Evolutionary conservation across 2,888 invertebrate species (phyloP).

Genomic region (Tetragonula carbonaria): DNA sequence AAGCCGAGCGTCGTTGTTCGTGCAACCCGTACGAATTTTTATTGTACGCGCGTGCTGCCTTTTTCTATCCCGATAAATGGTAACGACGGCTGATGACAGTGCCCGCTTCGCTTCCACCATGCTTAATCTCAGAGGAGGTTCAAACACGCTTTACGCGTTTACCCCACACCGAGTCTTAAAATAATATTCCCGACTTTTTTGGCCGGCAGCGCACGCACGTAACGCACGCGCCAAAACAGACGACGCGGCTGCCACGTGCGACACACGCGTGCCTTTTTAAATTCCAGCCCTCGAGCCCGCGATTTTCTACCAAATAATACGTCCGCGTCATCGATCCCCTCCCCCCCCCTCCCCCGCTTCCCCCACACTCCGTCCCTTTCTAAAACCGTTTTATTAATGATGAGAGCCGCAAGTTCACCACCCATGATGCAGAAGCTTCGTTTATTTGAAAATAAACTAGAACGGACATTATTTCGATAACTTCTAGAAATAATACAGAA

Average conservation of each 20-base stretch:
- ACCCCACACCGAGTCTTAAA: conserved; percentile 83
- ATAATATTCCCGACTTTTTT: conserved; percentile 82
- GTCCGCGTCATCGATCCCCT: neutral
- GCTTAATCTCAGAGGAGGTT: conserved; percentile 83
- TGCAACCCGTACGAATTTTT: conserved; percentile 22
- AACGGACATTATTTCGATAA: too few species aligned
- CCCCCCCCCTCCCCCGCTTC: neutral
- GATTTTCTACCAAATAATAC: conserved; percentile 38
- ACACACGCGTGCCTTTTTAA: conserved; percentile 78
- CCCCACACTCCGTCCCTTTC: too few species aligned
- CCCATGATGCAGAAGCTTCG: rapidly evolving
- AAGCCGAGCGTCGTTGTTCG: conserved; percentile 10
- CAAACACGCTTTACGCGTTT: conserved; percentile 75
- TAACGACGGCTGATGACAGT: conserved; percentile 72
- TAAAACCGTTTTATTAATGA: neutral
- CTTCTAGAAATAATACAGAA: too few species aligned
- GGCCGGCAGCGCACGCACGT: conserved; percentile 62
- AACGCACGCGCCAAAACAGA: conserved; percentile 75
- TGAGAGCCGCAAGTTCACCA: neutral
- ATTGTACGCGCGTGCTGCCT: conserved; percentile 65
- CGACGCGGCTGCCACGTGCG: conserved; percentile 78
- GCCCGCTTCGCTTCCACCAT: conserved; percentile 66
- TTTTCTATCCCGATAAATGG: conserved; percentile 56
- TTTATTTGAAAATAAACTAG: too few species aligned
- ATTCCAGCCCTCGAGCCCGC: conserved; percentile 50